Evolutionary conservation across 2,113 vertebrate genomes (phyloP).

Genomic region (Otis tarda): DNA sequence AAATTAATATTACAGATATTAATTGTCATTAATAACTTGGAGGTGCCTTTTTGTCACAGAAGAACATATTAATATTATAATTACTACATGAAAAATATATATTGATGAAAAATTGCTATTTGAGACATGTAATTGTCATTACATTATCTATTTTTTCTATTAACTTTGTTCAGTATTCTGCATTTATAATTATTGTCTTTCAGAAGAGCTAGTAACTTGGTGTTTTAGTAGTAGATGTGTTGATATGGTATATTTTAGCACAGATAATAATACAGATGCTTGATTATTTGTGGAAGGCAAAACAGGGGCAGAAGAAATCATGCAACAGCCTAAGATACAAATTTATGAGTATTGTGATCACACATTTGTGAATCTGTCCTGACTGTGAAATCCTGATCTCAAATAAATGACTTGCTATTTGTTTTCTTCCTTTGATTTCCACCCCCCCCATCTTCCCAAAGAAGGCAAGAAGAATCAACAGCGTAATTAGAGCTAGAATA

Average conservation of each 20-base stretch:
- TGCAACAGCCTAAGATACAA: not conserved
- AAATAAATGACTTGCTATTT: not conserved
- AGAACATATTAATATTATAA: conserved; percentile 44
- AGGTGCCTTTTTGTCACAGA: conserved; percentile 34
- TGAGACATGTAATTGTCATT: not conserved
- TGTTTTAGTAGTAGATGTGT: not conserved
- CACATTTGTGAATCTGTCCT: not conserved
- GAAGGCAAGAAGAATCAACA: not conserved
- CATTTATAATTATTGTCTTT: not conserved
- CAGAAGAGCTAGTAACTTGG: not conserved
- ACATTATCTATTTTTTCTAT: not conserved
- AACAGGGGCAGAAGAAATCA: not conserved
- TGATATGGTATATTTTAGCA: not conserved
- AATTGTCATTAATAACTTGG: conserved; percentile 42
- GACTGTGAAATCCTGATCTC: not conserved
- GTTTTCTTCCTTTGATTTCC: not conserved
- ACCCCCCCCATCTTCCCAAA: not conserved
- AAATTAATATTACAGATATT: conserved; percentile 47
- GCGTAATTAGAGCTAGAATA: not conserved
- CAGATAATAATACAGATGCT: not conserved
- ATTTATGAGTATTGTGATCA: not conserved
- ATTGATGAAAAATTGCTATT: conserved; percentile 41
- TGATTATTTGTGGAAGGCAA: not conserved
- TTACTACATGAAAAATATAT: conserved; percentile 57
- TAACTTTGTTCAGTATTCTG: not conserved